Evolutionary conservation across 2,797 vertebrate genomes (phyloP), one percentile per base, ranked within the genome.

Genomic region (Denticeps clupeoides): DNA sequence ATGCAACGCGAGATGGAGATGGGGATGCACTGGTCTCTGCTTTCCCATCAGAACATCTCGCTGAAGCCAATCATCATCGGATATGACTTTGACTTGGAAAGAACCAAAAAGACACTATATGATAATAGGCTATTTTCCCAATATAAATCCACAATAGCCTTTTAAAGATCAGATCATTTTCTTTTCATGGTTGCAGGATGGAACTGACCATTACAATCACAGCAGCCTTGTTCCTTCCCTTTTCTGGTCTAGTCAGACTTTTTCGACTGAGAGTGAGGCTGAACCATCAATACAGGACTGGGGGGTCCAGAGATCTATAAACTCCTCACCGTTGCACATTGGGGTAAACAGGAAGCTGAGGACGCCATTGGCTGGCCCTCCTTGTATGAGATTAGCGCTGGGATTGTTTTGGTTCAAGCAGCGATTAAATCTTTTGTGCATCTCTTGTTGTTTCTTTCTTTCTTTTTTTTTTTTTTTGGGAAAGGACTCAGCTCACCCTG

Each of bases 51-150:
- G 64, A 65, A 70, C 63, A 45, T 72, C 71, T 68, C 72, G 73
- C 67, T 73, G 38, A 79, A 82, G 68, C 81, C 81, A 79, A 82
- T 81, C 77, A 82, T 81, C 72, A 79, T 79, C 70, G 77, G 81
- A 82, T 83, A 81, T 82, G 79, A 80, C 74, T 80, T 70, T 65
- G 76, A 68, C 78, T 80, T 70, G 52, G 32, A 31, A 18, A 19
- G 58, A 59, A 50, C 56, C 71, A 64, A 73, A 67, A 73, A 77
- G 73, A 74, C 56, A 78, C 77, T 73, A 77, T 75, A 78, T 80
- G 78, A 83, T 84, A 84, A 84, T 82, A 68, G 76, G 72, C 81
- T 75, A 79, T 83, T 82, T 73, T 81, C 82, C 74, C 77, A 69
- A 81, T 82, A 63, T 57, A 57, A 75, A 80, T 65, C 75, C 73